Evolutionary conservation across 2,113 vertebrate species (phyloP).

Genomic region (Notarius lentiginosus): DNA sequence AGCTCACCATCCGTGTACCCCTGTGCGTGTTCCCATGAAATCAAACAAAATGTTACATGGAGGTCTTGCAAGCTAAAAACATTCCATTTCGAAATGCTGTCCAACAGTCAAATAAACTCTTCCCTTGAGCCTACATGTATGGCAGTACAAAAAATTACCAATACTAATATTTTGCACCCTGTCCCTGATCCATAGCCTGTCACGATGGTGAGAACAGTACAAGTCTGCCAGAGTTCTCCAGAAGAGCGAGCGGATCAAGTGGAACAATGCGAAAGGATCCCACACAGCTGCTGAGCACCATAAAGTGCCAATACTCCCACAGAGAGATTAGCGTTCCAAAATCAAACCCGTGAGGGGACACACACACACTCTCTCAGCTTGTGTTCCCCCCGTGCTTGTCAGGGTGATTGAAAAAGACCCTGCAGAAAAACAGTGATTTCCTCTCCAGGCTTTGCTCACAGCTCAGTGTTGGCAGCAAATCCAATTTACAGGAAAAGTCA

Average conservation of each 20-base stretch:
- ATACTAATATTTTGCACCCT: slow-evolving; percentile 20
- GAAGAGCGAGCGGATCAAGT: slow-evolving; percentile 25
- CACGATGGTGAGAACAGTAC: slow-evolving; percentile 37
- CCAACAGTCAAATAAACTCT: slow-evolving; percentile 44
- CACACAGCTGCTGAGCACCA: slow-evolving; percentile 50
- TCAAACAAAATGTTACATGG: not conserved
- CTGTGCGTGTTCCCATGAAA: not conserved
- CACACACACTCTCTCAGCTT: not conserved
- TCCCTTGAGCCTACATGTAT: slow-evolving; percentile 10
- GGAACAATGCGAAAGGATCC: slow-evolving; percentile 43
- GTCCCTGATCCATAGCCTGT: slow-evolving; percentile 18
- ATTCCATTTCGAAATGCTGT: not conserved
- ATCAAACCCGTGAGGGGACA: slow-evolving; percentile 21
- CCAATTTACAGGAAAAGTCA: slow-evolving; percentile 15
- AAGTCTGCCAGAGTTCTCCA: not conserved
- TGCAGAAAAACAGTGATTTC: not conserved
- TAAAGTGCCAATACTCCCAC: slow-evolving; percentile 49
- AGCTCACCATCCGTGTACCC: not conserved
- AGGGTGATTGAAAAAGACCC: slow-evolving; percentile 1
- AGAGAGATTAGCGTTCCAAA: slow-evolving; percentile 31
- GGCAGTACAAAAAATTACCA: slow-evolving; percentile 15
- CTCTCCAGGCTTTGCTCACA: not conserved
- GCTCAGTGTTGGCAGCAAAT: not conserved
- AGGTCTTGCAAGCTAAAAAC: not conserved
- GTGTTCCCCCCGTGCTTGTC: not conserved